Percentiles rank a stretch among this genome's conserved stretches.
Evolutionary conservation across 2,888 invertebrate genomes (phyloP).

Genomic region (Spatulosminthurus flaviceps): DNA sequence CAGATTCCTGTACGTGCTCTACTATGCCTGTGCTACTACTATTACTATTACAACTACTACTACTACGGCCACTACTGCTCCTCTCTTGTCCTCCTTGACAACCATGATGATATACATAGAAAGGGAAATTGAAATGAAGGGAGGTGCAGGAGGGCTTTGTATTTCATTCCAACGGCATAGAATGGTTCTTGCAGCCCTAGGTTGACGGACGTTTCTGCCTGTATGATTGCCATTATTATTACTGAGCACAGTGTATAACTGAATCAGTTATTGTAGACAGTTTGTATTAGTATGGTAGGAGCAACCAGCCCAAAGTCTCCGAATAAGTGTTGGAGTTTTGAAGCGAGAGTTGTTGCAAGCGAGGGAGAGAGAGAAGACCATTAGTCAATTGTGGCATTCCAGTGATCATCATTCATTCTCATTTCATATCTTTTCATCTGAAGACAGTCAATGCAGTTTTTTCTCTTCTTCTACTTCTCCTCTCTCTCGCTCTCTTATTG

Average conservation of each 20-base stretch:
- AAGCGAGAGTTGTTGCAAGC: background rate
- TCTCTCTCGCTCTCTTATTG: constrained; percentile 14
- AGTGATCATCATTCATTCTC: constrained; percentile 56
- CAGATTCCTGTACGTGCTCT: background rate
- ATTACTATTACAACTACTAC: background rate
- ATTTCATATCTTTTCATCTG: constrained; percentile 43
- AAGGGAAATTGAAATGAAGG: constrained; percentile 11
- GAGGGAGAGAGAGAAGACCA: constrained; percentile 47
- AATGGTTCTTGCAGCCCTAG: too few relatives aligned
- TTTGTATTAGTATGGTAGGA: too few relatives aligned
- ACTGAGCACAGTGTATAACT: background rate
- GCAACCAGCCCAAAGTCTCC: too few relatives aligned
- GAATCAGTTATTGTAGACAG: background rate
- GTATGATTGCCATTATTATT: constrained; percentile 2
- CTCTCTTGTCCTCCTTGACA: too few relatives aligned
- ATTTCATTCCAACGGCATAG: background rate
- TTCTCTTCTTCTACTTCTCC: background rate
- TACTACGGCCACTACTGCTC: too few relatives aligned
- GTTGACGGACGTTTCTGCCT: constrained; percentile 1
- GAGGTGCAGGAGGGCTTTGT: constrained; percentile 3
- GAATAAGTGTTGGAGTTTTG: too few relatives aligned
- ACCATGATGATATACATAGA: too few relatives aligned
- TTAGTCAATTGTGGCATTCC: constrained; percentile 57
- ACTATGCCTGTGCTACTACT: background rate
- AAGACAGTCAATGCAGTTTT: constrained; percentile 29